phyloP scores from a whole-genome alignment of 2,113 vertebrate genomes.

The Perca flavescens region DNA sequence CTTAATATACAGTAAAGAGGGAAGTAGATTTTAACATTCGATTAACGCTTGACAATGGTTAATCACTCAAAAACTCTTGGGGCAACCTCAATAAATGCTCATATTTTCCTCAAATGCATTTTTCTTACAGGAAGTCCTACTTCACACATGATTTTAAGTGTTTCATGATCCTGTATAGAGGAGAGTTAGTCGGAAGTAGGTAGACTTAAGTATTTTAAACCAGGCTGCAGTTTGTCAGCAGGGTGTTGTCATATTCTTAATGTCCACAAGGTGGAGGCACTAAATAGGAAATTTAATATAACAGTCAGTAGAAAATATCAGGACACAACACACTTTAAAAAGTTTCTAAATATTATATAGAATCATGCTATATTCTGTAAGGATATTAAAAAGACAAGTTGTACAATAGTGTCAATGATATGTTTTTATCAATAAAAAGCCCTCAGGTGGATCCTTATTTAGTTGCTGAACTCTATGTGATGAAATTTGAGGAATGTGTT shows the following conservation, averaged over 20 bases:
- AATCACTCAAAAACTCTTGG: background rate
- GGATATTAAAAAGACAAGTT: background rate
- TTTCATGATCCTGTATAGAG: background rate
- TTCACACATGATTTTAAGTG: background rate
- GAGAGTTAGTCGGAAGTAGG: background rate
- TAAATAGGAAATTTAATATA: slow-evolving; percentile 18
- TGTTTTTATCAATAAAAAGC: background rate
- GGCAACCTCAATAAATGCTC: background rate
- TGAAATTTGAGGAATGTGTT: background rate
- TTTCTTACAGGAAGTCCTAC: background rate
- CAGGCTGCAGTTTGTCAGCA: slow-evolving; percentile 1
- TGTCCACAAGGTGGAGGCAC: slow-evolving; percentile 70
- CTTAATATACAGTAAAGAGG: background rate
- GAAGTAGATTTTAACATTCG: background rate
- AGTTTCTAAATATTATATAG: background rate
- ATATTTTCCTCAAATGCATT: background rate
- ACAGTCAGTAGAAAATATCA: too few relatives aligned
- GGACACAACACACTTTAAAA: background rate
- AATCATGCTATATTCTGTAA: background rate
- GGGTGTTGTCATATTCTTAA: slow-evolving; percentile 12
- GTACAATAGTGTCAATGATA: background rate
- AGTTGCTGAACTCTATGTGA: background rate
- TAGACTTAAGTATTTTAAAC: background rate
- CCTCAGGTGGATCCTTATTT: background rate
- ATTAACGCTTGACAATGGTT: background rate